Evolutionary conservation across 2,797 vertebrate species (phyloP).

Genomic region (Esox masquinongy): DNA sequence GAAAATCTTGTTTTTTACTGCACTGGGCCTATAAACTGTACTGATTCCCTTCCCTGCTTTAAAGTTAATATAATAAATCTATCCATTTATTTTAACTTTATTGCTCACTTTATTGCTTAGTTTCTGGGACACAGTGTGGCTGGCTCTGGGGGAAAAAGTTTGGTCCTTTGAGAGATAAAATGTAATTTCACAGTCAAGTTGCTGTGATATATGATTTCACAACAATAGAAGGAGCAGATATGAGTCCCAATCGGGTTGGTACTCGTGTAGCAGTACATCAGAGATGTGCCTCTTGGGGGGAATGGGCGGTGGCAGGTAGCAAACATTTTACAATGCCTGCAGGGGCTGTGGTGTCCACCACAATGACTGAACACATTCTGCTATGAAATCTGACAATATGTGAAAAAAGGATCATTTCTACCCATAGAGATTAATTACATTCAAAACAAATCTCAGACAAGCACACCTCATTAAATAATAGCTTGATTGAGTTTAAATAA

Average conservation of each 20-base stretch:
- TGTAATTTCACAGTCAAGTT: slow-evolving; percentile 83
- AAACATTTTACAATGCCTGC: background rate
- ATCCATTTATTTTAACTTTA: slow-evolving; percentile 75
- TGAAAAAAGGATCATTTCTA: background rate
- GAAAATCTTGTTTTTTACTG: no score
- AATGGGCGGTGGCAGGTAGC: background rate
- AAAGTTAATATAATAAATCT: slow-evolving; percentile 72
- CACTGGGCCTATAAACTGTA: no score
- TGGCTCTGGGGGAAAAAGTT: slow-evolving; percentile 49
- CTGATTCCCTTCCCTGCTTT: slow-evolving; percentile 33
- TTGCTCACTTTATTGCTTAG: slow-evolving; percentile 74
- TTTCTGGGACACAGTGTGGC: slow-evolving; percentile 67
- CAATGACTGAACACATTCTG: background rate
- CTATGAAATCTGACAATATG: background rate
- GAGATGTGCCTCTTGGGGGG: slow-evolving; percentile 49
- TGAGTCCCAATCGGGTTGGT: slow-evolving; percentile 58
- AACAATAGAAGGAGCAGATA: slow-evolving; percentile 66
- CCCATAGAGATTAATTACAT: background rate
- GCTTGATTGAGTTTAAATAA: slow-evolving; percentile 9
- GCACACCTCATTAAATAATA: slow-evolving; percentile 12
- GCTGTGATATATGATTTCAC: slow-evolving; percentile 76
- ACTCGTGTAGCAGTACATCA: slow-evolving; percentile 55
- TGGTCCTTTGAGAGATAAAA: slow-evolving; percentile 73
- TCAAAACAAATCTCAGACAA: background rate
- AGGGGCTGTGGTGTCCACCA: background rate